Evolutionary conservation across 2,797 vertebrate genomes (phyloP).

Genomic region (Hozukius guyotensis): DNA sequence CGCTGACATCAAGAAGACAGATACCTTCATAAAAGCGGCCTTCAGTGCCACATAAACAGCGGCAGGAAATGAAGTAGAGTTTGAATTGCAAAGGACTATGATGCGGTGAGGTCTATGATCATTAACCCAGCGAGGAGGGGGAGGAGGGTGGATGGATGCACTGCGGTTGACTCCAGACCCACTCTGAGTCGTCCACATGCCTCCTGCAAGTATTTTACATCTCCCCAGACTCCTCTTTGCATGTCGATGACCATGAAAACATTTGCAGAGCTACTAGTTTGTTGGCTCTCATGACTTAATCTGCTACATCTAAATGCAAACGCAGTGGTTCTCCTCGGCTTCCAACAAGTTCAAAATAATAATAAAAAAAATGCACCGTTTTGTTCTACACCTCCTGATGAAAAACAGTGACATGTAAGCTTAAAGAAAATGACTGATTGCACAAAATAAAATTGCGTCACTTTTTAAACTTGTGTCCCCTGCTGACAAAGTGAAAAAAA

Average conservation of each 20-base stretch:
- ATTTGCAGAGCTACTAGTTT: slow-evolving; percentile 17
- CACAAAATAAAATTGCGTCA: slow-evolving; percentile 4
- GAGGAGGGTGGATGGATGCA: not conserved
- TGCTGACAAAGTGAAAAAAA: not conserved
- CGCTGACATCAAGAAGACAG: slow-evolving; percentile 52
- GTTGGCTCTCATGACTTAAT: slow-evolving; percentile 35
- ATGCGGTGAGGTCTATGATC: slow-evolving; percentile 26
- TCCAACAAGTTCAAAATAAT: slow-evolving; percentile 4
- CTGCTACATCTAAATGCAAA: slow-evolving; percentile 25
- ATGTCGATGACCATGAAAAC: slow-evolving; percentile 34
- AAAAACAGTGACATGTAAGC: slow-evolving; percentile 5
- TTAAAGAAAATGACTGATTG: slow-evolving; percentile 19
- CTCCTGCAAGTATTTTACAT: slow-evolving; percentile 23
- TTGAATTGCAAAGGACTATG: slow-evolving; percentile 47
- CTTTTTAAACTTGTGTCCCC: not conserved
- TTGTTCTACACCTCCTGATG: slow-evolving; percentile 12
- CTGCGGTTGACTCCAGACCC: not conserved
- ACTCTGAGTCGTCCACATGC: not conserved
- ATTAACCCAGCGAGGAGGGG: slow-evolving; percentile 33
- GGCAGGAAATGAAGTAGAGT: slow-evolving; percentile 52
- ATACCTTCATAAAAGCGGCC: slow-evolving; percentile 60
- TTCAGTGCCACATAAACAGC: slow-evolving; percentile 50
- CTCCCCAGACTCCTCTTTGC: slow-evolving; percentile 11
- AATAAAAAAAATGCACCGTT: not conserved
- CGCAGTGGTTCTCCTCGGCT: not conserved